phyloP scores from a whole-genome alignment of 2,797 vertebrate species.

The Trachops cirrhosus region DNA sequence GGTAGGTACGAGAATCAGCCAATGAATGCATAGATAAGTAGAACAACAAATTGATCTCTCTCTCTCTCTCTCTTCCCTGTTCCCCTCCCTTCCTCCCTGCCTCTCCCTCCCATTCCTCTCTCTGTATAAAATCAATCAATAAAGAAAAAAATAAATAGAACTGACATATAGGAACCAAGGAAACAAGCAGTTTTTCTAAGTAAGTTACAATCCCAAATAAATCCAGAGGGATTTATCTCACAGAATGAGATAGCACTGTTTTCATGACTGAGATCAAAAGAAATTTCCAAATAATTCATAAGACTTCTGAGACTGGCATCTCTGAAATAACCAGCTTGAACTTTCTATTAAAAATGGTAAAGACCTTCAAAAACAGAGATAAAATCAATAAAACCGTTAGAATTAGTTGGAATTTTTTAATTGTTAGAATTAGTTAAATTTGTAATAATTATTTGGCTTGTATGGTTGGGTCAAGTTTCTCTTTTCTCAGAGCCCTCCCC shows the following conservation, averaged over 20 bases:
- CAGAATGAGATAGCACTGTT: conserved; percentile 65
- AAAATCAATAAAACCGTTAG: neutral
- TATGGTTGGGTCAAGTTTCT: neutral
- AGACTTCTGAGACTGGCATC: conserved; percentile 52
- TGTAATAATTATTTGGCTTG: neutral
- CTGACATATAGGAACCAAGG: neutral
- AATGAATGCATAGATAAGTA: no score
- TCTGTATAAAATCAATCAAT: no score
- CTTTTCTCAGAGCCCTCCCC: neutral
- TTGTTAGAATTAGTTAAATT: neutral
- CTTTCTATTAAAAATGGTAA: conserved; percentile 11
- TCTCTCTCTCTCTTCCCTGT: no score
- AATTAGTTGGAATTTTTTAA: neutral
- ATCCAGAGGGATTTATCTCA: conserved; percentile 56
- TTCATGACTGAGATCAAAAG: conserved; percentile 67
- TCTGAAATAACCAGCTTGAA: conserved; percentile 59
- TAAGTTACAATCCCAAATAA: conserved; percentile 64
- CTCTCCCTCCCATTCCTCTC: no score
- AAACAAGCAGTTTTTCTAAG: conserved; percentile 53
- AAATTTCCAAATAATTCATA: conserved; percentile 70
- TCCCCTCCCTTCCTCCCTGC: no score
- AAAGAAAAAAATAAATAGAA: no score
- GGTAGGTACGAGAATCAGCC: no score
- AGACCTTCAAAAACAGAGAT: conserved; percentile 21
- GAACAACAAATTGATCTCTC: no score